Evolutionary conservation across 1,140 invertebrate genomes (phyloP).

Genomic region (Drosophila bipectinata): DNA sequence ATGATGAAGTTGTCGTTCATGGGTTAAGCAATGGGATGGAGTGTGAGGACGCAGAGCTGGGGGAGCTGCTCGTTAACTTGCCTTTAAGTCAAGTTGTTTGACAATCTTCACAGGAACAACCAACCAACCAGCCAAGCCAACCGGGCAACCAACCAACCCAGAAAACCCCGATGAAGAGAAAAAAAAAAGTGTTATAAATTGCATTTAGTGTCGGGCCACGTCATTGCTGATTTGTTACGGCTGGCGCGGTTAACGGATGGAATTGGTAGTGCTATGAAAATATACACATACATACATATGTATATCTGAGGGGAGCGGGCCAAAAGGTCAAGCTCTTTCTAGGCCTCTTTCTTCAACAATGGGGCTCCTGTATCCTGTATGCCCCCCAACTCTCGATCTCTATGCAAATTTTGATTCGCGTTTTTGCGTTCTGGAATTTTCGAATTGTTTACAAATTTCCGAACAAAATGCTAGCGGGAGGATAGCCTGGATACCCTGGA

Average conservation of each 20-base stretch:
- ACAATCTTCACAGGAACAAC: slow-evolving; percentile 55
- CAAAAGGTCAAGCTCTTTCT: slow-evolving; percentile 57
- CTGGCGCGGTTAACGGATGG: slow-evolving; percentile 43
- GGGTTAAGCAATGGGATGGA: slow-evolving; percentile 9
- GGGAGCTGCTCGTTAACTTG: slow-evolving; percentile 76
- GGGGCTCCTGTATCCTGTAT: slow-evolving; percentile 12
- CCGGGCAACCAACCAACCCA: background rate
- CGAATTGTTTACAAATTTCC: slow-evolving; percentile 80
- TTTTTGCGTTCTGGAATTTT: slow-evolving; percentile 53
- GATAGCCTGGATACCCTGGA: slow-evolving; percentile 17
- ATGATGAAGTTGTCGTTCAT: slow-evolving; percentile 71
- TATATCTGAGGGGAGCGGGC: slow-evolving; percentile 4
- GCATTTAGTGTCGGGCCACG: slow-evolving; percentile 76
- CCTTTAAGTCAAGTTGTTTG: slow-evolving; percentile 77
- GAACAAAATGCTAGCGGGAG: slow-evolving; percentile 62
- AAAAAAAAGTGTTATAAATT: slow-evolving; percentile 77
- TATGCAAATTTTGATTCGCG: slow-evolving; percentile 61
- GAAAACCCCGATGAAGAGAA: background rate
- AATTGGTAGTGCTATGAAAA: background rate
- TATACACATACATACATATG: background rate
- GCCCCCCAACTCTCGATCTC: background rate
- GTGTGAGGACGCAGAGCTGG: slow-evolving; percentile 22
- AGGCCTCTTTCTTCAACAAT: slow-evolving; percentile 36
- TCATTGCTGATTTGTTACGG: slow-evolving; percentile 80
- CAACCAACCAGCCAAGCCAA: background rate